These are phyloP conservation scores for Drosophila sechellia DNA, from an alignment of 1,140 invertebrate species.

Conservation along the genomic window DNA sequence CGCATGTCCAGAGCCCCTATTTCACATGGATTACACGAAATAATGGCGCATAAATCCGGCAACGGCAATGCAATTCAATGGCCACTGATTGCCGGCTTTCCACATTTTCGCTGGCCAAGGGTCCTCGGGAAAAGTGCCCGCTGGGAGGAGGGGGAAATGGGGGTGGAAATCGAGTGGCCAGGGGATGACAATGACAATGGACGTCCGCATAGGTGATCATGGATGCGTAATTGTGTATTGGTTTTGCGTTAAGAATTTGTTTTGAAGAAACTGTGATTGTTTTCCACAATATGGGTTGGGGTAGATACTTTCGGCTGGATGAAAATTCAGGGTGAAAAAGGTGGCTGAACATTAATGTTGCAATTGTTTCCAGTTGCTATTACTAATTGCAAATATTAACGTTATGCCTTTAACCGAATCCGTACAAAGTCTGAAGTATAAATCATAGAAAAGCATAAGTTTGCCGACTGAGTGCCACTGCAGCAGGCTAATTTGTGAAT, in stretches of 20 bases:
- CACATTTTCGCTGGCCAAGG: slow-evolving; percentile 14
- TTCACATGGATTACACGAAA: slow-evolving; percentile 78
- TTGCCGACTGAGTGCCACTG: slow-evolving; percentile 49
- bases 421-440: neutral
- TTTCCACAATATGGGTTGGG: slow-evolving; percentile 20
- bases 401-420: neutral
- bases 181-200: slow-evolving; percentile 20
- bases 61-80: slow-evolving; percentile 57
- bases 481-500: slow-evolving; percentile 74
- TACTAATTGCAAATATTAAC: neutral
- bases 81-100: slow-evolving; percentile 60
- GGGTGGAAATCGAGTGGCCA: slow-evolving; percentile 21
- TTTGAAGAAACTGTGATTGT: slow-evolving; percentile 30
- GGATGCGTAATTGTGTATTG: slow-evolving; percentile 52
- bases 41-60: slow-evolving; percentile 79
- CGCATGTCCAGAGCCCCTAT: slow-evolving; percentile 77
- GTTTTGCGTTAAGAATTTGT: slow-evolving; percentile 49
- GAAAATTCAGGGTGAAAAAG: neutral
- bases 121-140: slow-evolving; percentile 5
- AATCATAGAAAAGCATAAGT: slow-evolving; percentile 3
- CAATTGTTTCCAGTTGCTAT: no score
- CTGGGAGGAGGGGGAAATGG: slow-evolving; percentile 7
- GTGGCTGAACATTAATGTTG: no score
- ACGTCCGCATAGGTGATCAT: slow-evolving; percentile 37
- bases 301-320: neutral